Evolutionary conservation across 2,797 vertebrate species (phyloP).

Genomic region (Halcyon badia): DNA sequence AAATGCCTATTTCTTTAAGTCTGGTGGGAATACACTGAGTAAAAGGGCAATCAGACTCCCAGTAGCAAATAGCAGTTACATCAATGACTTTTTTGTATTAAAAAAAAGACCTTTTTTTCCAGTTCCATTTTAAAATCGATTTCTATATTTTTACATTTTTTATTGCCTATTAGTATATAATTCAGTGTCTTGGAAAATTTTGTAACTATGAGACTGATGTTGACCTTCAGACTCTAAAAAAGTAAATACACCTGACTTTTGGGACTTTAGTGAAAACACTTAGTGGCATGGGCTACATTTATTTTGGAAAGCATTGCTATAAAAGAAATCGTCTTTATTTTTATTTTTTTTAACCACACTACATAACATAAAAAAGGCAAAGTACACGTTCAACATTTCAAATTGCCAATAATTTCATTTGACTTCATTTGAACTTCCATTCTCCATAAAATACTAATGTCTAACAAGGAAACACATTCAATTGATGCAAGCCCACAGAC

Average conservation of each 20-base stretch:
- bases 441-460: background rate
- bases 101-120: background rate
- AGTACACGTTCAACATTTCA: background rate
- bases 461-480: background rate
- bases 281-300: background rate
- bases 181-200: background rate
- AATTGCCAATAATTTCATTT: background rate
- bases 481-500: background rate
- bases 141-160: background rate
- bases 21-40: background rate
- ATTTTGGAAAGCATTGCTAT: background rate
- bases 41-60: background rate
- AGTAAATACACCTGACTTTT: background rate
- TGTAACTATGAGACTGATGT: background rate
- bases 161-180: background rate
- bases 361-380: background rate
- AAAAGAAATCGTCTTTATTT: background rate
- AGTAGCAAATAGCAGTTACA: background rate
- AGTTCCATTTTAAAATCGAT: background rate
- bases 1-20: background rate
- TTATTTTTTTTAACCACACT: background rate
- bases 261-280: background rate
- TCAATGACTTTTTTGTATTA: background rate
- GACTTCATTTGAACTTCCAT: background rate
- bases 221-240: slow-evolving; percentile 7